Conservation (phyloP, 2,888 invertebrate genomes). For the Dasysyrphus tricinctus region DNA sequence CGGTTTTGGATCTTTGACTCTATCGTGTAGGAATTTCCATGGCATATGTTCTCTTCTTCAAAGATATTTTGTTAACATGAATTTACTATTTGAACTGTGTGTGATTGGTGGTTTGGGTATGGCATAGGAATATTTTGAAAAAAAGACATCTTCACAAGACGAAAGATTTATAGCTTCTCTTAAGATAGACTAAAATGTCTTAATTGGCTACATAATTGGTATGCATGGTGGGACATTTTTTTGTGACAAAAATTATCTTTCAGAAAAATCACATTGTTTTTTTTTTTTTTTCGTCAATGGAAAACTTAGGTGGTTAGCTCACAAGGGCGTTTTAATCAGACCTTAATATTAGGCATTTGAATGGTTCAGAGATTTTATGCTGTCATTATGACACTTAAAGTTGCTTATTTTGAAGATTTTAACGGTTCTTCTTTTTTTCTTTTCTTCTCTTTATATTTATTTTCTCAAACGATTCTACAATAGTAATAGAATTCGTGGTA, state of each 20-base stretch:
- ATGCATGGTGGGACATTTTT: constrained; percentile 4
- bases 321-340: neutral
- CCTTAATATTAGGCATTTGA: neutral
- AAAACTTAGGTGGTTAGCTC: neutral
- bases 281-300: neutral
- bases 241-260: constrained; percentile 1
- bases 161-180: neutral
- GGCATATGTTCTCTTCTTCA: constrained; percentile 24
- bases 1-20: constrained; percentile 42
- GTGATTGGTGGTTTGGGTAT: constrained; percentile 43
- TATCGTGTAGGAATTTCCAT: constrained; percentile 31
- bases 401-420: too few species aligned
- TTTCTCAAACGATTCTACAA: too few species aligned
- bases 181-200: constrained; percentile 22
- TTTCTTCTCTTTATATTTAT: too few species aligned
- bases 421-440: too few species aligned
- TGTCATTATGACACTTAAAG: too few species aligned
- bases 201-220: constrained; percentile 48
- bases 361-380: neutral
- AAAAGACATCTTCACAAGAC: constrained; percentile 4
- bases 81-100: constrained; percentile 47
- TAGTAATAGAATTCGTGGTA: too few species aligned
- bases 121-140: constrained; percentile 44
- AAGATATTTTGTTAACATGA: constrained; percentile 58
- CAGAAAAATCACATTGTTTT: constrained; percentile 26